These are phyloP conservation scores for Drosophila diplacantha DNA, from an alignment of 2,888 invertebrate species.

Conservation along the genomic window DNA sequence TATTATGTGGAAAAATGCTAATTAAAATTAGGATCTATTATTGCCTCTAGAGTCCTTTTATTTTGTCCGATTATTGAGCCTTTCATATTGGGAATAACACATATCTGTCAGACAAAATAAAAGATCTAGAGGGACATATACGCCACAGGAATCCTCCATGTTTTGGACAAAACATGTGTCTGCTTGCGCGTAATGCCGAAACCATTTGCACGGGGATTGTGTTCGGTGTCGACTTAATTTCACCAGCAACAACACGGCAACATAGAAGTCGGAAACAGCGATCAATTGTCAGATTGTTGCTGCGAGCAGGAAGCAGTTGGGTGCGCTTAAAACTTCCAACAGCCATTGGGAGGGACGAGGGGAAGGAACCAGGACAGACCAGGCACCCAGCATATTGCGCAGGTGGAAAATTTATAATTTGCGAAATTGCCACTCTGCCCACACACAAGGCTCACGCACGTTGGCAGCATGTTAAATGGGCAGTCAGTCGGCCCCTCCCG, in stretches of 20 bases:
- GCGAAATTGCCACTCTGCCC: slow-evolving; percentile 64
- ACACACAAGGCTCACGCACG: slow-evolving; percentile 52
- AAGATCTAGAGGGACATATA: background rate
- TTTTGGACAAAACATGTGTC: slow-evolving; percentile 24
- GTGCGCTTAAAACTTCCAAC: slow-evolving; percentile 65
- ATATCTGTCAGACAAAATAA: background rate
- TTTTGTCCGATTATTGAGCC: no score
- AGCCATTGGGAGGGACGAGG: slow-evolving; percentile 28
- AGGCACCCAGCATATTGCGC: slow-evolving; percentile 61
- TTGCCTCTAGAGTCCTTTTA: background rate
- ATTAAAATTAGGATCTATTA: no score
- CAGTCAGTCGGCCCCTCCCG: slow-evolving; percentile 45
- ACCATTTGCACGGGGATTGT: slow-evolving; percentile 25
- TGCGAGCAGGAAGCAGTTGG: slow-evolving; percentile 45
- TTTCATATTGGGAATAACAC: background rate
- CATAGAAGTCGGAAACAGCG: slow-evolving; percentile 59
- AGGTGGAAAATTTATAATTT: slow-evolving; percentile 77
- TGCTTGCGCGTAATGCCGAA: slow-evolving; percentile 33
- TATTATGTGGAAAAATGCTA: no score
- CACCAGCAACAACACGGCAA: slow-evolving; percentile 22
- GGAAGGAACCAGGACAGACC: slow-evolving; percentile 2
- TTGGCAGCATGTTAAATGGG: slow-evolving; percentile 63
- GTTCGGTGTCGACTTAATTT: slow-evolving; percentile 67
- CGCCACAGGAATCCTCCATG: no score
- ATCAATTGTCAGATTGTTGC: slow-evolving; percentile 66